Evolutionary conservation across 2,797 vertebrate genomes (phyloP), one percentile per base, ranked within the genome.

Genomic region (Ambastaia sidthimunki): DNA sequence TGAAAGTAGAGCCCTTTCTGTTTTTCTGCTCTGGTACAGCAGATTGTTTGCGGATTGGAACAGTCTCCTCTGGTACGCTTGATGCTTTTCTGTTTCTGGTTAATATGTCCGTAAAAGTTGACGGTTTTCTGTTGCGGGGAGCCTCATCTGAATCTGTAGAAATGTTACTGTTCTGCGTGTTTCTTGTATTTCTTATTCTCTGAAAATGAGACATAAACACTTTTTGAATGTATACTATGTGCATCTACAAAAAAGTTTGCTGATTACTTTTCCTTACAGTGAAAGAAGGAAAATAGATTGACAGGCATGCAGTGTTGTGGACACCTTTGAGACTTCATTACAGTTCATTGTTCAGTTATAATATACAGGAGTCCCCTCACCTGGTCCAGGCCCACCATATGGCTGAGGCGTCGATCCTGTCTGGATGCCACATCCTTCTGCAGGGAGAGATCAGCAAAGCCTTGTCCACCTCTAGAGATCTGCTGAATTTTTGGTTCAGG

Each of bases 401-500:
- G 89, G 80, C 93, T 94, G 70, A 94, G 85, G 65, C 91, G 92
- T 60, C 93, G 84, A 82, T 92, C 89, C 23, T 92, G 85, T 81
- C 90, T 90, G 55, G 87, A 85, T 1, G 87, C 80, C 80, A 93
- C 77, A 25, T 93, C 93, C 65, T 89, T 80, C 0, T 88, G 87
- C n/a, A 94, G 52, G 10, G 88, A 60, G 44, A 75, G 85, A 6
- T 89, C 87, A 50, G 78, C 71, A 15, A 18, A 25, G 28, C 79
- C 31, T 31, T 21, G 3, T 68, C 59, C 74, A 18, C 59, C 75
- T 48, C 66, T 92, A 76, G 83, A 91, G 55, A 90, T 80, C 79
- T 89, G 90, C 41, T 91, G 87, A 44, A 90, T 88, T 74, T 90
- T 92, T 3, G 96, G 96, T 85, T 99, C 98, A 0, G 96, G 95